These are phyloP conservation scores for Acrossocheilus wenchowensis DNA, from an alignment of 2,797 vertebrate species.

Conservation along the genomic window DNA sequence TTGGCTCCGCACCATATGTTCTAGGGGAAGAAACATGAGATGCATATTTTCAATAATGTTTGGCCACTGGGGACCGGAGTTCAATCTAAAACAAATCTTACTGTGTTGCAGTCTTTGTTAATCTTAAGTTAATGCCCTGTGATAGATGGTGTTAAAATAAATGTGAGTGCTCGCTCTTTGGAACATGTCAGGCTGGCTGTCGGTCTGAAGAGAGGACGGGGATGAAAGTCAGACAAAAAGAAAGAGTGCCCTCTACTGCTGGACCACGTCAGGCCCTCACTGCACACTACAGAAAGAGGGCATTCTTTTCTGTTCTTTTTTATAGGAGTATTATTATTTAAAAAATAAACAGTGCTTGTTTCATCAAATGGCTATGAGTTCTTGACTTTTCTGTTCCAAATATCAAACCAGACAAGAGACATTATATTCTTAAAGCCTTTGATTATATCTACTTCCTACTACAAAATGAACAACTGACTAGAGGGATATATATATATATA, in stretches of 20 bases:
- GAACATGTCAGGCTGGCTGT: slow-evolving; percentile 21
- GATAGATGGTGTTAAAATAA: slow-evolving; percentile 44
- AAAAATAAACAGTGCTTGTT: neutral
- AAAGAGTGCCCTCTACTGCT: slow-evolving; percentile 67
- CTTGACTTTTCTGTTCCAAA: neutral
- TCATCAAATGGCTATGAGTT: neutral
- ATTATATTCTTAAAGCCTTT: neutral
- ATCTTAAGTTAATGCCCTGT: slow-evolving; percentile 36
- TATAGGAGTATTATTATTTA: neutral
- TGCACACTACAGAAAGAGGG: neutral
- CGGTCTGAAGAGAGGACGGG: slow-evolving; percentile 36
- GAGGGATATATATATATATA: neutral
- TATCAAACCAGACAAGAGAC: neutral
- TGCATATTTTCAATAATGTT: slow-evolving; percentile 31
- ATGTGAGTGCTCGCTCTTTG: slow-evolving; percentile 31
- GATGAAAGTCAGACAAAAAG: slow-evolving; percentile 54
- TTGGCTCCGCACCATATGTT: slow-evolving; percentile 26
- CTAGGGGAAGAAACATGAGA: slow-evolving; percentile 5
- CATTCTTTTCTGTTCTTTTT: neutral
- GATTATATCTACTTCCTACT: neutral
- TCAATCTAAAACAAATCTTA: slow-evolving; percentile 46
- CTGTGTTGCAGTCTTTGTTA: neutral
- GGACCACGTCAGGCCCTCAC: slow-evolving; percentile 47
- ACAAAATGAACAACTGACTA: neutral
- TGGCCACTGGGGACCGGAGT: slow-evolving; percentile 27